Evolutionary conservation across 1,140 invertebrate genomes (phyloP), one percentile per base, ranked within the genome.

Genomic region (Bombus cullumanus): DNA sequence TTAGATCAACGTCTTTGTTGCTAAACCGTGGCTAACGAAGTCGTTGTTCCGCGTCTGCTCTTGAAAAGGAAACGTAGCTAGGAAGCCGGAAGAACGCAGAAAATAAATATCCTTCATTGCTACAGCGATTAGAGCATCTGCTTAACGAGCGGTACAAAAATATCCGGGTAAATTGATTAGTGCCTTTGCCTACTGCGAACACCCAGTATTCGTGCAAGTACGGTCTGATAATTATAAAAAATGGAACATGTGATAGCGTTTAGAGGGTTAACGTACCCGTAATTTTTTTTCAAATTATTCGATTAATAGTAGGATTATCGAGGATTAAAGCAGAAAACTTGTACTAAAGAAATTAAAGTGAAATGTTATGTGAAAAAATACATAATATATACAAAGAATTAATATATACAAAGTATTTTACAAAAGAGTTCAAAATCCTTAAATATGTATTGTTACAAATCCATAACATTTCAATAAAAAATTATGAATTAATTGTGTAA

Each of bases 161-260:
- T 92, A 92, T 86, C 83, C 84, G 81, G 86, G 91, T 87, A 91
- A 92, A 92, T 92, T 91, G 90, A 85, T 78, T 90, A 59, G 39
- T 37, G 66, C 84, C 6, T 53, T 53, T 22, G 47, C 18, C 47
- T 22, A 53, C 22, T 62, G 18, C 12, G 39, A 53, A 82, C 66
- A 68, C 66, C 80, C 43, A 18, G 66, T 71, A 59, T 39, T 31
- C 15, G 1, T 18, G 13, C 47, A 78, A 53, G 69, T 76, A 81
- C 62, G 69, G 66, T 74, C 77, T 71, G 73, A 64, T 77, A 68
- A 78, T 84, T 68, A 81, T 69, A 86, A 79, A 92, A 90, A 92
- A 86, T 89, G 86, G 88, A 86, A 91, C 88, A 92, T 86, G 87
- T 91, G 91, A 92, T 88, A 90, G 77, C 90, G 88, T 92, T 92